Conservation (phyloP, 2,113 vertebrate genomes). For the Gnathochromis pfefferi region DNA sequence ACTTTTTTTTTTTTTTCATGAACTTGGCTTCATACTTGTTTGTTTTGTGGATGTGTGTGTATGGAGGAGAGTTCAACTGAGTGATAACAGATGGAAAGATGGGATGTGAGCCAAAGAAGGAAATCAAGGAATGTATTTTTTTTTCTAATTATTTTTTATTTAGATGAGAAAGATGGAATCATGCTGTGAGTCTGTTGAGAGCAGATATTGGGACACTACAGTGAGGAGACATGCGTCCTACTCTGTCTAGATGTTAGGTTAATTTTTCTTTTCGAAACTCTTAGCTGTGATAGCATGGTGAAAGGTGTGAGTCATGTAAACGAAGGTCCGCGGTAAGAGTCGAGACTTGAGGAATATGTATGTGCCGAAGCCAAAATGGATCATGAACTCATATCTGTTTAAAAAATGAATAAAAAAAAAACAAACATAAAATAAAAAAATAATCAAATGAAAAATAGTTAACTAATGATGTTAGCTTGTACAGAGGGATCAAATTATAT, state of each 20-base stretch:
- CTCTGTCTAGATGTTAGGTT: conserved; percentile 82
- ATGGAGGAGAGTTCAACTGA: conserved; percentile 33
- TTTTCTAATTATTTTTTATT: conserved; percentile 30
- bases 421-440: conserved; percentile 29
- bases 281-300: conserved; percentile 81
- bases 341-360: conserved; percentile 58
- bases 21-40: conserved; percentile 63
- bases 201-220: conserved; percentile 3
- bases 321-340: conserved; percentile 79
- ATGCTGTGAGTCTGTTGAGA: conserved; percentile 18
- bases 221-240: conserved; percentile 30
- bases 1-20: conserved; percentile 10
- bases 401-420: background rate
- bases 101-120: conserved; percentile 83
- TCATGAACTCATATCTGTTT: conserved; percentile 73
- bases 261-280: conserved; percentile 61
- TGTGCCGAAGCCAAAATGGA: conserved; percentile 80
- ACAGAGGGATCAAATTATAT: conserved; percentile 84
- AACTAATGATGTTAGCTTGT: conserved; percentile 89
- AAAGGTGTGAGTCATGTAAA: conserved; percentile 83
- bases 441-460: conserved; percentile 28
- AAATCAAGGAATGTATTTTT: conserved; percentile 66
- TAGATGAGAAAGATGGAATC: conserved; percentile 50
- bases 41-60: conserved; percentile 50
- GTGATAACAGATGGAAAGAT: conserved; percentile 64